Evolutionary conservation across 2,888 invertebrate species (phyloP).

Genomic region (Cyclophora punctaria): DNA sequence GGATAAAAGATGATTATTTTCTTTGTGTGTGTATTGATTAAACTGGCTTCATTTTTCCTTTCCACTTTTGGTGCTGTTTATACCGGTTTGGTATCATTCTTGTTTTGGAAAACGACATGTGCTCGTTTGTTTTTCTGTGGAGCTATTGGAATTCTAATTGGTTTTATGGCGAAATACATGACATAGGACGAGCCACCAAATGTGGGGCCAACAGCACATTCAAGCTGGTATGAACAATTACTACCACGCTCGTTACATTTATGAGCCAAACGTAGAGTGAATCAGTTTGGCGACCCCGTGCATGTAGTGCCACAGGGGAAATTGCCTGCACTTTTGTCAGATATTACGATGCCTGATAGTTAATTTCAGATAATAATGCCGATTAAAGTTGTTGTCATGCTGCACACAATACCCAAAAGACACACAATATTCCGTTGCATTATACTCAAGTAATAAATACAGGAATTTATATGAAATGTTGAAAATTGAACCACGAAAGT

Average conservation of each 20-base stretch:
- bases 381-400: constrained; percentile 13
- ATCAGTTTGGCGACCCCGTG: constrained; percentile 28
- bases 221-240: constrained; percentile 15
- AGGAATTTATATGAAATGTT: too few relatives aligned
- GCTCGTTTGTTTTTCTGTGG: constrained; percentile 3
- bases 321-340: constrained; percentile 36
- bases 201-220: too few relatives aligned
- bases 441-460: too few relatives aligned
- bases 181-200: too few relatives aligned
- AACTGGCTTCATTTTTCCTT: constrained; percentile 8
- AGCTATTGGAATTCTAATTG: constrained; percentile 8
- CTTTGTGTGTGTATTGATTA: constrained; percentile 10
- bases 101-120: constrained; percentile 8
- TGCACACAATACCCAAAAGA: constrained; percentile 8
- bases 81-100: constrained; percentile 10
- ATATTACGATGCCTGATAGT: constrained; percentile 25
- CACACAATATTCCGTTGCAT: too few relatives aligned
- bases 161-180: too few relatives aligned
- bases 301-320: constrained; percentile 33
- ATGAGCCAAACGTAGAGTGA: background rate
- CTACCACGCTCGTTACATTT: background rate
- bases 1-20: constrained; percentile 15
- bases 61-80: constrained; percentile 8
- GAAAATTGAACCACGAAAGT: too few relatives aligned
- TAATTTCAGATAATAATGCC: constrained; percentile 22